Evolutionary conservation across 2,113 vertebrate species (phyloP).

Genomic region (Gallinago jamesoni): DNA sequence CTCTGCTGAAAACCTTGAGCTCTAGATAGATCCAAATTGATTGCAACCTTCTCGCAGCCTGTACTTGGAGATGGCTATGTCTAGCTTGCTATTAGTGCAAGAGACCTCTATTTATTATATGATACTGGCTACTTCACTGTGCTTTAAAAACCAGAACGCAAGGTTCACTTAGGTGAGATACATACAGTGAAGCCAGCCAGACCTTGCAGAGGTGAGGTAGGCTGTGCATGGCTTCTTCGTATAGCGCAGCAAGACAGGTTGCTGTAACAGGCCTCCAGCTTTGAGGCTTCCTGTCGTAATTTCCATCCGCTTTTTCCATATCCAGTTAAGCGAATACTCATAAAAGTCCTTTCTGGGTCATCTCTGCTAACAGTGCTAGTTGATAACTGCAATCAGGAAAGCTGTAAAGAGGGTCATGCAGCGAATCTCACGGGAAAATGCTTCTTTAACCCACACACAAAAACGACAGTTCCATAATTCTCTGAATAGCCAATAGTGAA

Average conservation of each 20-base stretch:
- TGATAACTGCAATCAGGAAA: neutral
- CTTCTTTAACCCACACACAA: neutral
- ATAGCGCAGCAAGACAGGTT: neutral
- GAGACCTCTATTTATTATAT: neutral
- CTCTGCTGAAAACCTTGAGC: neutral
- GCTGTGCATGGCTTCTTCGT: neutral
- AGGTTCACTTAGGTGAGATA: neutral
- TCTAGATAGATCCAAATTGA: neutral
- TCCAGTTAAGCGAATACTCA: neutral
- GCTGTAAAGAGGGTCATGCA: neutral
- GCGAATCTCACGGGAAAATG: neutral
- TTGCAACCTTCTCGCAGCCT: neutral
- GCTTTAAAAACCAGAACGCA: neutral
- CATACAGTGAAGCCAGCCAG: neutral
- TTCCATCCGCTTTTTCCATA: accelerated
- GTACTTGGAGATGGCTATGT: neutral
- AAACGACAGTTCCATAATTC: neutral
- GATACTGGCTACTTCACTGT: neutral
- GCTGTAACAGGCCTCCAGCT: neutral
- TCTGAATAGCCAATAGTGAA: accelerated
- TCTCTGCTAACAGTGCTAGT: neutral
- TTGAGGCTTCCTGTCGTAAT: neutral
- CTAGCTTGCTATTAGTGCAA: neutral
- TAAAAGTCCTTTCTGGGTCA: neutral
- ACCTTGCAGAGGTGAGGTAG: neutral